A percentile compares a stretch with the other conserved stretches of the same genome.
Conservation (phyloP, 2,113 vertebrate genomes). For the Columba livia region DNA sequence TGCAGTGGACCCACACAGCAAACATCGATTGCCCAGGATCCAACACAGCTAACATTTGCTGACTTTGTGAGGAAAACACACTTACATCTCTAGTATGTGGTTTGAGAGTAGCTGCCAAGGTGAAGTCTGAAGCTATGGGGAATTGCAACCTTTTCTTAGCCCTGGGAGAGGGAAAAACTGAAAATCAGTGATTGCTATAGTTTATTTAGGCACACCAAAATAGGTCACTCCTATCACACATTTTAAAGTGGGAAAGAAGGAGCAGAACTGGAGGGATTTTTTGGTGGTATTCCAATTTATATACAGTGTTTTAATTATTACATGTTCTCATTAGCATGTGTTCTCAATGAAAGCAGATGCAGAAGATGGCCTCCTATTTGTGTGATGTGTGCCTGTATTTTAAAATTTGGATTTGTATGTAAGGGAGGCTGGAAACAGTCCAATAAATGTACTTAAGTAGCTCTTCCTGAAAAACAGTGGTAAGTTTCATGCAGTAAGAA, state of each 20-base stretch:
- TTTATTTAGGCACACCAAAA: neutral
- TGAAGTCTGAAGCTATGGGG: neutral
- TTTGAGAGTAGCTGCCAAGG: neutral
- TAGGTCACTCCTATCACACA: neutral
- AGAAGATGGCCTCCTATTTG: neutral
- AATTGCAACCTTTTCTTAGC: neutral
- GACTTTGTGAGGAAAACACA: neutral
- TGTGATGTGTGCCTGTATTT: neutral
- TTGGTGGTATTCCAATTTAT: neutral
- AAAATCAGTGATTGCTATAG: neutral
- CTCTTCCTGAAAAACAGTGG: slow-evolving; percentile 6
- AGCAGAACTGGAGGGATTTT: neutral
- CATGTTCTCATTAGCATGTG: slow-evolving; percentile 14
- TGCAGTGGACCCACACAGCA: neutral
- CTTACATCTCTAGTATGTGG: neutral
- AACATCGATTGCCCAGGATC: neutral
- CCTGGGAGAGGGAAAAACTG: neutral
- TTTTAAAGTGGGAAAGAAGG: neutral
- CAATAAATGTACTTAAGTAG: neutral
- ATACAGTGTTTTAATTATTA: slow-evolving; percentile 26
- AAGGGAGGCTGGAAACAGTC: neutral
- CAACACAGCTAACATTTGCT: neutral
- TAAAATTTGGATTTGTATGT: slow-evolving; percentile 10
- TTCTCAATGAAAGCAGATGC: neutral
- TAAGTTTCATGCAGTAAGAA: neutral